Conservation (phyloP, 1,140 invertebrate species). For the Drosophila funebris region DNA sequence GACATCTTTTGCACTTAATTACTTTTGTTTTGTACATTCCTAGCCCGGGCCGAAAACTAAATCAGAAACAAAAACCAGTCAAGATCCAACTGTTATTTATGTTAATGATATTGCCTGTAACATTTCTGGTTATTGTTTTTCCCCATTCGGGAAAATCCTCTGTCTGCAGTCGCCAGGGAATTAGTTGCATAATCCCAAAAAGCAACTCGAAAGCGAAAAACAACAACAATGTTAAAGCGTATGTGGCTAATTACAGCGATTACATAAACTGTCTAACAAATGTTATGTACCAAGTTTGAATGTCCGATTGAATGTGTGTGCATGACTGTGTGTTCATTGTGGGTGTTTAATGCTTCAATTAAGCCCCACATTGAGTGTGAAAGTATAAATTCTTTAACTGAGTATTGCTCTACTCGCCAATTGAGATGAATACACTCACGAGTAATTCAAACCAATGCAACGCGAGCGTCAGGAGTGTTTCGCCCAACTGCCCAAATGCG, state of each 20-base stretch:
- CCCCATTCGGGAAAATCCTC: slow-evolving; percentile 19
- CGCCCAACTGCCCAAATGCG: not conserved
- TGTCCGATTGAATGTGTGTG: not conserved
- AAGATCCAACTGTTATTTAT: slow-evolving; percentile 42
- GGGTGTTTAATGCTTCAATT: slow-evolving; percentile 13
- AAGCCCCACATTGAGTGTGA: slow-evolving; percentile 10
- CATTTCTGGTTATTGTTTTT: slow-evolving; percentile 78
- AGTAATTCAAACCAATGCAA: not conserved
- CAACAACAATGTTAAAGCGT: slow-evolving; percentile 32
- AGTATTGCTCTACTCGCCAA: not conserved
- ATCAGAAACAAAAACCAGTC: not conserved
- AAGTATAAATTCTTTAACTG: not conserved
- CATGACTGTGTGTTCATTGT: not conserved
- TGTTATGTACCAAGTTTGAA: slow-evolving; percentile 13
- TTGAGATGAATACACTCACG: not conserved
- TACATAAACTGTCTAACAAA: slow-evolving; percentile 39
- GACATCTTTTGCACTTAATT: slow-evolving; percentile 68
- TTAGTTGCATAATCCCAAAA: slow-evolving; percentile 57
- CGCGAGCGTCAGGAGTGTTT: not conserved
- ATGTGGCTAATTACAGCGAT: slow-evolving; percentile 54
- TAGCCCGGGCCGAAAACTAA: not conserved
- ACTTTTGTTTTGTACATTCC: slow-evolving; percentile 17
- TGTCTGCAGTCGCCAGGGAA: not conserved
- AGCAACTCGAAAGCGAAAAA: slow-evolving; percentile 5
- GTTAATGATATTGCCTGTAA: slow-evolving; percentile 56